A percentile compares a stretch with the other conserved stretches of the same genome.
Evolutionary conservation across 2,797 vertebrate genomes (phyloP).

Genomic region (Gymnopithys bicolor): DNA sequence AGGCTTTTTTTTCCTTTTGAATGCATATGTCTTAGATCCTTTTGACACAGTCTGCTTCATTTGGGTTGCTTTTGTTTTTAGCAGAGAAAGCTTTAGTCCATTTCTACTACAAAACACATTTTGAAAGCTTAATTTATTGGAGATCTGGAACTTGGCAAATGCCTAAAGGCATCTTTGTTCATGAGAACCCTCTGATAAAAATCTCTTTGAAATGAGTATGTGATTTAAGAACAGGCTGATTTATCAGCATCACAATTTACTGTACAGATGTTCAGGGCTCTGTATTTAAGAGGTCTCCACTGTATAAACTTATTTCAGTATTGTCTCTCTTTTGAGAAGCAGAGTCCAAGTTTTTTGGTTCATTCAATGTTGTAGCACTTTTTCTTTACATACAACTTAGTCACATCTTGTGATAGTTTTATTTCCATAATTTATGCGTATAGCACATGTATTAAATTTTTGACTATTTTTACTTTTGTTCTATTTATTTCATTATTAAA

Average conservation of each 20-base stretch:
- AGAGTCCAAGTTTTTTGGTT: conserved; percentile 22
- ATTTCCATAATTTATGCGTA: conserved; percentile 68
- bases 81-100: background rate
- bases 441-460: conserved; percentile 72
- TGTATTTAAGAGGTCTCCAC: conserved; percentile 63
- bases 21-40: background rate
- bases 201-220: conserved; percentile 39
- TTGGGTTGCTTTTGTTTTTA: conserved; percentile 37
- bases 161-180: conserved; percentile 15
- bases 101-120: background rate
- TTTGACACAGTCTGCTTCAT: conserved; percentile 1
- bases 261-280: conserved; percentile 45
- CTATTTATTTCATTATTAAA: conserved; percentile 74
- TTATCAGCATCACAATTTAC: conserved; percentile 19
- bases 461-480: conserved; percentile 71
- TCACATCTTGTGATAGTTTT: conserved; percentile 50
- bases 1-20: background rate
- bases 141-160: conserved; percentile 39
- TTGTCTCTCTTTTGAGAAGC: conserved; percentile 47
- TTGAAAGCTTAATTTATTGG: conserved; percentile 20
- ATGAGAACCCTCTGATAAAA: conserved; percentile 50
- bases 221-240: conserved; percentile 31
- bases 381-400: conserved; percentile 54
- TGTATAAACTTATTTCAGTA: conserved; percentile 62
- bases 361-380: conserved; percentile 51